Evolutionary conservation across 2,888 invertebrate species (phyloP), one percentile per base, ranked within the genome.

Genomic region (Stenodema calcarata): DNA sequence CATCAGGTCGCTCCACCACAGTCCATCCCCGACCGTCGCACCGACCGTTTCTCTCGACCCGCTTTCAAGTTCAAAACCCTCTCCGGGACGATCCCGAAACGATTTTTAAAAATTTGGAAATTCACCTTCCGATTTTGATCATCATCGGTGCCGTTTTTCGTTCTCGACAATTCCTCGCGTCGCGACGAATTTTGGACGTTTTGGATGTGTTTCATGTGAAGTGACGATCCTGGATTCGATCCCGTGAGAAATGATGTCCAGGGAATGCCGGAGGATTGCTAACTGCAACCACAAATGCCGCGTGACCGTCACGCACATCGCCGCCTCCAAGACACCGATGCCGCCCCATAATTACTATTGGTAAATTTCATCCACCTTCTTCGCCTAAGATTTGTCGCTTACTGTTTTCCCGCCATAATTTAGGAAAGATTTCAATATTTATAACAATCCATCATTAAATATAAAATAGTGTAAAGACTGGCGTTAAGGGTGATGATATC

Each of bases 261-360:
- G 86, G n/a, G 86, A 86, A 27, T 86, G 86, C 41, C 80, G 86
- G 11, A 42, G 86, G 23, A 86, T 86, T 44, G 80, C 86, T 18
- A 80, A 86, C 62, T 88, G 88, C 81, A 85, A 87, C 79, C 88
- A 88, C 80, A 87, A 87, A 11, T 88, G 88, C 44, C 79, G 82
- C 11, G 87, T 88, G 35, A 88, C 88, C 11, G 88, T 88, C 44
- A 88, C 88, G n/a, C 88, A 88, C 50, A 87, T 87, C 9, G 76
- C 87, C 16, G 80, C 87, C 0, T 83, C 86, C 16, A 50, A 84
- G 41, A 41, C 54, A 18, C 62, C 62, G 14, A 44, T 69, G 62
- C 47, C 84, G 14, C 70, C 50, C n/a, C 50, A 73, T 44, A 54
- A 73, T 35, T 84, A 30, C 28, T 81, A 81, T 30, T 82, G 42